Evolutionary conservation across 2,113 vertebrate genomes (phyloP), one percentile per base, ranked within the genome.

Genomic region (Podarcis raffonei): DNA sequence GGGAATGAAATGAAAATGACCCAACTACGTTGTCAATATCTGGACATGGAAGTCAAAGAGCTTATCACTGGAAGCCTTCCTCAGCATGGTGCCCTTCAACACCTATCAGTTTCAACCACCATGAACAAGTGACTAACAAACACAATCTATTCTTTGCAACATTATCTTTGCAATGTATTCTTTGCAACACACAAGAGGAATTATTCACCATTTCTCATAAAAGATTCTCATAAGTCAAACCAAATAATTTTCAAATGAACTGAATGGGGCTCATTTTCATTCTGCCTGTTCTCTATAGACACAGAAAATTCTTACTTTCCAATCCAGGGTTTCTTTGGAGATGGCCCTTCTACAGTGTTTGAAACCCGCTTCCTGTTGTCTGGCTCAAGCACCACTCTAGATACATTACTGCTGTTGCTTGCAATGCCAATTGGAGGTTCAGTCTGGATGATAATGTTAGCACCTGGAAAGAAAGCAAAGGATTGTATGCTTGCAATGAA

Each of bases 361-460:
- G 98, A 92, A 66, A 95, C 93, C 92, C 99, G 97, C 91, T 99
- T 99, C 89, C 99, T 97, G 95, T 87, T 97, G 88, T 99, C 98
- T 87, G 98, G 98, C 89, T 99, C 98, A 2, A 98, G 89, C 91
- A 97, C 97, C 84, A 98, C 98, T 95, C 98, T 97, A n/a, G 97
- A 96, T 72, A 97, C 91, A 2, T 92, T 97, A 92, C 96, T 97
- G 87, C 95, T 97, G 90, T 97, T 97, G 89, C 98, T 96, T 81
- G 95, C 90, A 80, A 96, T 97, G 71, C 97, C 95, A 91, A 95
- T 95, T 23, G 97, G 96, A 65, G 98, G 98, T 90, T 99, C 98
- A 0, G 98, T 99, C 95, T 99, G 98, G 91, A 99, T 99, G 91
- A 99, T 97, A 76, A 99, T 99, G 92, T 99, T 99, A 92, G 98